A percentile compares a stretch with the other conserved stretches of the same genome.
These are phyloP conservation scores for Spialia ferax DNA, from an alignment of 2,888 invertebrate species.

Conservation along the genomic window DNA sequence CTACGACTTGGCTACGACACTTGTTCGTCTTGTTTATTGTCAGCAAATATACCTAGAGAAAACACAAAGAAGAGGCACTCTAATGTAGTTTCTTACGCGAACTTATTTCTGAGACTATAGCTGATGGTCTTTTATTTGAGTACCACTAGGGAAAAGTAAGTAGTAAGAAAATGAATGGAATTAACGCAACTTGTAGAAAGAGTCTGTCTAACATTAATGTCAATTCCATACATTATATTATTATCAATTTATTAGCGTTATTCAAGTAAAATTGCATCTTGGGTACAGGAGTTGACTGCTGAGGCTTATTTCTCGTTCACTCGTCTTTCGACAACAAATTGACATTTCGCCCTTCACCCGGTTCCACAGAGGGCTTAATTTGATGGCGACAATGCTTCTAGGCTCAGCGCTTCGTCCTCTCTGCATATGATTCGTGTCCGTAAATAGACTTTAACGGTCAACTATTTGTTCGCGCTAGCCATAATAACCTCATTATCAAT, in stretches of 20 bases:
- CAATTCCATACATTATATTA: no score
- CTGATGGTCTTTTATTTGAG: no score
- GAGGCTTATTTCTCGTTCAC: no score
- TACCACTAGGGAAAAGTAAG: no score
- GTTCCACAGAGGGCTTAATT: not conserved
- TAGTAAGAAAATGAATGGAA: no score
- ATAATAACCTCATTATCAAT: constrained; percentile 32
- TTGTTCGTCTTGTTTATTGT: constrained; percentile 19
- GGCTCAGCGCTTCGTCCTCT: not conserved
- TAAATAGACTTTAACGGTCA: constrained; percentile 24
- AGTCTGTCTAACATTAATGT: no score
- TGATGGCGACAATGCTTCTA: not conserved
- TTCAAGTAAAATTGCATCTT: no score
- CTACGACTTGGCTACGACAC: constrained; percentile 29
- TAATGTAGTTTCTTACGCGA: not conserved
- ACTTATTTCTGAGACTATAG: no score
- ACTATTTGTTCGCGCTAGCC: constrained; percentile 30
- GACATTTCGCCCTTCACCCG: not conserved
- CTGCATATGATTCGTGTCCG: not conserved
- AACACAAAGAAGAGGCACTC: not conserved
- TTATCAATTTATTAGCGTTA: no score
- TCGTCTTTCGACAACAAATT: no score
- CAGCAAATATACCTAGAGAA: not conserved
- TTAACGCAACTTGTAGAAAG: no score
- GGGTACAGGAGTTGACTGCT: no score